Conservation (phyloP, 2,797 vertebrate species). For the Cottoperca gobio region DNA sequence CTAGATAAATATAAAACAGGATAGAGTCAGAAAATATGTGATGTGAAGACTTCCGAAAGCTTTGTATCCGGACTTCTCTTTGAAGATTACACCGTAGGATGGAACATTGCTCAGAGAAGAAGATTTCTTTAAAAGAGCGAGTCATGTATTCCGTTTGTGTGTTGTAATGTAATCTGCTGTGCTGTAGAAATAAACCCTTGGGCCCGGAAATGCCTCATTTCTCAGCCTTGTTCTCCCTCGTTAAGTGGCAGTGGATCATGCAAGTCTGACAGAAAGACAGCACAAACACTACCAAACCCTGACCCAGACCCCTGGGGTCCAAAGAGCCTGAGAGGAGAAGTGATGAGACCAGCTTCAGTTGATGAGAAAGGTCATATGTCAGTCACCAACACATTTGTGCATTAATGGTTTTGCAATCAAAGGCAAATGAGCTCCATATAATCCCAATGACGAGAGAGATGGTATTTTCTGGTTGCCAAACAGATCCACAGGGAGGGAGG, state of each 20-base stretch:
- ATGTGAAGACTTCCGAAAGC: constrained; percentile 31
- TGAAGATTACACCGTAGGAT: constrained; percentile 40
- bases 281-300: constrained; percentile 70
- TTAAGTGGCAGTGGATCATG: constrained; percentile 78
- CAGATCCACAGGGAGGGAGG: constrained; percentile 46
- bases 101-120: constrained; percentile 15
- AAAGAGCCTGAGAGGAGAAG: constrained; percentile 78
- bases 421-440: constrained; percentile 54
- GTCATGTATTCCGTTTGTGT: constrained; percentile 43
- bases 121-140: constrained; percentile 34
- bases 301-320: constrained; percentile 75
- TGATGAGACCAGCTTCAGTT: constrained; percentile 56
- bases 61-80: constrained; percentile 24
- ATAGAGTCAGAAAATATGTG: constrained; percentile 28
- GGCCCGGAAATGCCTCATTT: constrained; percentile 80
- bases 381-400: constrained; percentile 49
- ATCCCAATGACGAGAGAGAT: constrained; percentile 63
- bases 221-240: constrained; percentile 72
- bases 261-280: constrained; percentile 73
- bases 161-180: constrained; percentile 70
- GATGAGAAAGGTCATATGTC: constrained; percentile 74
- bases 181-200: constrained; percentile 73
- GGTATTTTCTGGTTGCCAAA: constrained; percentile 68
- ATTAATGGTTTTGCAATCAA: constrained; percentile 70
- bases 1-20: constrained; percentile 14